Conservation (phyloP, 2,888 invertebrate genomes). For the Nomada goodeniana region DNA sequence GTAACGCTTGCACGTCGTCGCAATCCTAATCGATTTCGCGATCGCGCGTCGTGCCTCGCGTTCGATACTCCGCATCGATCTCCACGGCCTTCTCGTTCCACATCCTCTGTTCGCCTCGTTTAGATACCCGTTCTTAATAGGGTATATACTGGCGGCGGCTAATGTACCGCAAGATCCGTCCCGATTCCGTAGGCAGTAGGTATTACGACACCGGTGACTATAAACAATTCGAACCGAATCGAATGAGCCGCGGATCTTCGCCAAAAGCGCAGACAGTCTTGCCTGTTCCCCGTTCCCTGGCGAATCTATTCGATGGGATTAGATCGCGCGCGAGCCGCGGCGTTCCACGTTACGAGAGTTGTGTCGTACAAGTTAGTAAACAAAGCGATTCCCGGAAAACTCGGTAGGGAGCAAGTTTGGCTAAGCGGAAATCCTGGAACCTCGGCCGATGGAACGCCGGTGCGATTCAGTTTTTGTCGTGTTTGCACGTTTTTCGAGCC, state of each 20-base stretch:
- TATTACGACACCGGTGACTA: not conserved
- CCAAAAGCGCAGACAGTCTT: not conserved
- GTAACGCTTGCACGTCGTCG: not conserved
- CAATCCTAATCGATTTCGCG: not conserved
- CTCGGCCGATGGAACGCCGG: not conserved
- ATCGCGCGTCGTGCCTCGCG: not conserved
- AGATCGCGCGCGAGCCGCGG: too few relatives aligned
- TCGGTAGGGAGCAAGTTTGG: not conserved
- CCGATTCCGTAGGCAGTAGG: too few relatives aligned
- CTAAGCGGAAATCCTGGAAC: not conserved
- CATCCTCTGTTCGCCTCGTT: not conserved
- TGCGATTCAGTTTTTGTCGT: not conserved
- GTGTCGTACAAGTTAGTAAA: not conserved
- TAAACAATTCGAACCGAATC: too few relatives aligned
- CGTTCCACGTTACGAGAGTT: not conserved
- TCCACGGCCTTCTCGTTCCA: not conserved
- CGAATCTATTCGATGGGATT: too few relatives aligned
- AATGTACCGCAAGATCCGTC: too few relatives aligned
- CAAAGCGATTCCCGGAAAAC: too few relatives aligned
- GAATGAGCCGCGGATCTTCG: too few relatives aligned
- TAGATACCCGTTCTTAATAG: constrained; percentile 3
- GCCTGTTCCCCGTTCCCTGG: not conserved
- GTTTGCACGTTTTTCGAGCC: not conserved
- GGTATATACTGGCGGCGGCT: not conserved
- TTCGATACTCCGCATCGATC: too few relatives aligned